These are phyloP conservation scores for Anser cygnoides DNA, from an alignment of 2,113 vertebrate genomes.

Conservation along the genomic window DNA sequence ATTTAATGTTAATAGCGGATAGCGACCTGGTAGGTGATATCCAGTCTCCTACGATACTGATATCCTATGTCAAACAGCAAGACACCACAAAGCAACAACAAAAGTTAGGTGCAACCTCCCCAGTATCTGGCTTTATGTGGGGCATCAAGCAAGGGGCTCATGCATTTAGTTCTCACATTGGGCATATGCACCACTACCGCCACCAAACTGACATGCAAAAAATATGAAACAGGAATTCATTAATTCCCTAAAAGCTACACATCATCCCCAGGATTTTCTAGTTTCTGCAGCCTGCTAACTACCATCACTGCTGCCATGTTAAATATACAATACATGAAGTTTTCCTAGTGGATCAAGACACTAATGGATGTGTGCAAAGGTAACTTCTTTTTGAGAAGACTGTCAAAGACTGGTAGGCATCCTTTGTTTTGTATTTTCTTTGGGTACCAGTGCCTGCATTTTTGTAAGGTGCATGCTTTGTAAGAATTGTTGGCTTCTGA, in stretches of 20 bases:
- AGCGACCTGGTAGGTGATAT: constrained; percentile 51
- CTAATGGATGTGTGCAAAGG: neutral
- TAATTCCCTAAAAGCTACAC: constrained; percentile 11
- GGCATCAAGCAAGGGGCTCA: constrained; percentile 96
- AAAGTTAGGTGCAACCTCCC: constrained; percentile 93
- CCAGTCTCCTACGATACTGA: constrained; percentile 77
- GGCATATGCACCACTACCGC: constrained; percentile 83
- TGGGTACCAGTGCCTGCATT: neutral
- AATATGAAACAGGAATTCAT: constrained; percentile 54
- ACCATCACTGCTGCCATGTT: neutral
- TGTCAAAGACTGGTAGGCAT: neutral
- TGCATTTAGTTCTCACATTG: constrained; percentile 91
- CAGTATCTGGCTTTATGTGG: constrained; percentile 98
- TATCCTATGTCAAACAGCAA: constrained; percentile 78
- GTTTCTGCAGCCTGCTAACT: neutral
- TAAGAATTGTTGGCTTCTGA: neutral
- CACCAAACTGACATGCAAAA: constrained; percentile 90
- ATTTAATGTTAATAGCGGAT: constrained; percentile 21
- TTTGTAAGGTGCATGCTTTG: neutral
- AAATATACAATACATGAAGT: neutral
- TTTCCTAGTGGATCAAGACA: neutral
- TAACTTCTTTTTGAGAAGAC: neutral
- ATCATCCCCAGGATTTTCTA: neutral
- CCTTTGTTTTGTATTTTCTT: neutral
- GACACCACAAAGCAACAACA: constrained; percentile 86